Conservation (phyloP, 2,797 vertebrate species). For the Eurystomus glaucurus region DNA sequence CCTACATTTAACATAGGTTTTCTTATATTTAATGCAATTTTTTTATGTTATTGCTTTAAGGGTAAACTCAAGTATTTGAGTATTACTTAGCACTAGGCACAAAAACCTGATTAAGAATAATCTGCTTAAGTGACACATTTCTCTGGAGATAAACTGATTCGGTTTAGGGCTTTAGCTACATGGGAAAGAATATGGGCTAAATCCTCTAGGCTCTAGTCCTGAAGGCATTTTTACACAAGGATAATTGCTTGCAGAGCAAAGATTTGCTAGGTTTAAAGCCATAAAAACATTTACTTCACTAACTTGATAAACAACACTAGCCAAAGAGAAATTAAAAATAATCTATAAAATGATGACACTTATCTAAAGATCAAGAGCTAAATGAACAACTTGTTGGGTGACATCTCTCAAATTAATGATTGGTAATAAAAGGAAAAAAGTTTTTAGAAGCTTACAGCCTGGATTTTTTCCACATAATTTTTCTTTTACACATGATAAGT, state of each 20-base stretch:
- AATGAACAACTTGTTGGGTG: constrained; percentile 30
- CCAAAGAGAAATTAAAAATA: constrained; percentile 4
- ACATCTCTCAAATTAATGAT: constrained; percentile 22
- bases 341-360: not conserved
- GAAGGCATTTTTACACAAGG: not conserved
- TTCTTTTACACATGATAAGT: not conserved
- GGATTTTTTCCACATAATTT: constrained; percentile 25
- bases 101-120: not conserved
- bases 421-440: constrained; percentile 26
- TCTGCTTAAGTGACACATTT: not conserved
- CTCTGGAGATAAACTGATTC: not conserved
- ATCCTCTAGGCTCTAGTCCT: not conserved
- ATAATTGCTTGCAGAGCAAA: not conserved
- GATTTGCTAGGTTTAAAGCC: not conserved
- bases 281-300: constrained; percentile 6
- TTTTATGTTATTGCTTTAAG: not conserved
- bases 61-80: not conserved
- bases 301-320: not conserved
- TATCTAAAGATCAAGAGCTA: constrained; percentile 27
- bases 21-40: not conserved
- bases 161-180: not conserved
- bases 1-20: not conserved
- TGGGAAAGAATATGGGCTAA: not conserved
- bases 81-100: not conserved
- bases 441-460: not conserved